A percentile compares a stretch with the other conserved stretches of the same genome.
Evolutionary conservation across 2,113 vertebrate species (phyloP).

Genomic region (Paracanthobrama guichenoti): DNA sequence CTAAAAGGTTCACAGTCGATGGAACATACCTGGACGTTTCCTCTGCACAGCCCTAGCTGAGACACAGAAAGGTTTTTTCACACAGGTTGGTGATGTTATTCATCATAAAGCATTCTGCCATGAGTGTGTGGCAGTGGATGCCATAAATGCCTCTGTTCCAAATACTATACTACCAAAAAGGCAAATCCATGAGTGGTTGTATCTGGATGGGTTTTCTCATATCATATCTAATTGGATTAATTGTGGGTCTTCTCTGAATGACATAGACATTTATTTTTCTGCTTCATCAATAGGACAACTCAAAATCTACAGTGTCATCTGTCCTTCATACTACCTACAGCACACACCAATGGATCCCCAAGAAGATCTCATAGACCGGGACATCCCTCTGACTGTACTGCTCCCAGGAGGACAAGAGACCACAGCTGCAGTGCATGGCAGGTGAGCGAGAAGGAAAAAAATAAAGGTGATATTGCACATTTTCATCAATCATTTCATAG

Average conservation of each 20-base stretch:
- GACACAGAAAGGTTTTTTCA: conserved; percentile 1
- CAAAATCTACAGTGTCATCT: neutral
- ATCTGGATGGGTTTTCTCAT: neutral
- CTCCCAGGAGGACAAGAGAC: conserved; percentile 85
- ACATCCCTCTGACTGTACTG: conserved; percentile 81
- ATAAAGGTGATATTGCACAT: neutral
- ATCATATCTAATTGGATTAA: neutral
- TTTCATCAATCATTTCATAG: neutral
- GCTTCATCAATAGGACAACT: neutral
- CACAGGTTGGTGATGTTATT: neutral
- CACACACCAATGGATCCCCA: conserved; percentile 79
- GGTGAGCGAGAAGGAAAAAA: conserved; percentile 66
- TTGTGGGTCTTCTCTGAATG: neutral
- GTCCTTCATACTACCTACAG: neutral
- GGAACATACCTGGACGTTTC: neutral
- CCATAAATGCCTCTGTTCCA: neutral
- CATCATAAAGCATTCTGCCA: neutral
- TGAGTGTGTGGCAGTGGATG: neutral
- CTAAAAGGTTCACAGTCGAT: neutral
- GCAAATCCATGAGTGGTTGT: neutral
- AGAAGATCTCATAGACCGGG: conserved; percentile 76
- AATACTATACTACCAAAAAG: neutral
- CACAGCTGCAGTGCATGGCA: conserved; percentile 81
- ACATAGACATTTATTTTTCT: neutral
- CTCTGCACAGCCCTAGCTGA: neutral